Evolutionary conservation across 2,888 invertebrate species (phyloP), one percentile per base, ranked within the genome.

Genomic region (Fragum fragum): DNA sequence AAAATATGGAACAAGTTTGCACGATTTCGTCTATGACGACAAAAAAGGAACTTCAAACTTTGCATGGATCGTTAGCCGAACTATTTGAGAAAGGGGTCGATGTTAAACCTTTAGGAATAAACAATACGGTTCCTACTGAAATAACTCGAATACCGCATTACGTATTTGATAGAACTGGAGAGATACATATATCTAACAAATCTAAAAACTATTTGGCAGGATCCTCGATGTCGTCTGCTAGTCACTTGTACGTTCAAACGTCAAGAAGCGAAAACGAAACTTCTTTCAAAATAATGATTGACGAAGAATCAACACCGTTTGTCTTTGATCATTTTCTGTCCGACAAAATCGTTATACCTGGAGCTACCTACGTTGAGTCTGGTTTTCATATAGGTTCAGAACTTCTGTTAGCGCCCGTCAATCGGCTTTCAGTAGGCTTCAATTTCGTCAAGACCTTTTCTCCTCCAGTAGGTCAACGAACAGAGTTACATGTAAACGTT

Each of bases 101-200:
- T 11, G 23, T 71, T 3, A 52, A 55, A 14, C 1, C 81, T 81
- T 52, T 16, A 23, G 42, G 57, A 47, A 1, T 29, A 29, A 28
- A 28, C 69, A 7, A 57, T 71, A 7, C 47, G 14, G n/a, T 9
- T n/a, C 14, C 14, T 14, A 47, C 18, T 47, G n/a, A 69, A 16
- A 61, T 86, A 14, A 72, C 84, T 1, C 52, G 77, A 14, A 59
- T 88, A 9, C 90, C 90, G n/a, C 84, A 76, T 32, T 90, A 90
- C 74, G 69, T 47, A 29, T 90, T 89, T 72, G 83, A 87, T 36
- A 81, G 76, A n/a, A 71, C 81, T 28, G 78, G 78, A 42, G 61
- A 75, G 1, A 59, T 86, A 0, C 79, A 79, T 28, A 73, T 82
- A 59, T 76, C 89, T 6, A 84, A 84, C 26, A 68, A 59, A 18